These are phyloP conservation scores for Cydia fagiglandana DNA, from an alignment of 1,140 invertebrate species.

Conservation along the genomic window DNA sequence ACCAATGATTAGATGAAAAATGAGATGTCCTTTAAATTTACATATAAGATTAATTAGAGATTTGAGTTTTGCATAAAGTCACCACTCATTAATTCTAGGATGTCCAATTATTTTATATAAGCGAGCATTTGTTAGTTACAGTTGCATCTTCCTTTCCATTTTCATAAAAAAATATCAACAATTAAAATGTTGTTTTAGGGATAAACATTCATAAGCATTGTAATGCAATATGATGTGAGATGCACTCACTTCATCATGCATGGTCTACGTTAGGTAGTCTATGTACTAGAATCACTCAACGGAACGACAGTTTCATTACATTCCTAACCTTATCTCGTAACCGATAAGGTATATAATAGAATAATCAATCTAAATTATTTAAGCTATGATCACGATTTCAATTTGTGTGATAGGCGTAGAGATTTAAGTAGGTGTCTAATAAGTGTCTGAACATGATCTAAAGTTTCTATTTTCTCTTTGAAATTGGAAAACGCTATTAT, in stretches of 20 bases:
- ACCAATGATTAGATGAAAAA: too few relatives aligned
- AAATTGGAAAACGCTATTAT: not conserved
- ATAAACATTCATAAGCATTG: too few relatives aligned
- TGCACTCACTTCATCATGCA: not conserved
- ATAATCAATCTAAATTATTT: constrained; percentile 6
- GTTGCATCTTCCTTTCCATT: too few relatives aligned
- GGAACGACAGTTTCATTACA: constrained; percentile 44
- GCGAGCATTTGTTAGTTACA: too few relatives aligned
- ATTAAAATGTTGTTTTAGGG: too few relatives aligned
- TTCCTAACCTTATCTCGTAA: constrained; percentile 33
- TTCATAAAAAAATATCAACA: too few relatives aligned
- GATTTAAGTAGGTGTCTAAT: constrained; percentile 23
- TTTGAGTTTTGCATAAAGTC: too few relatives aligned
- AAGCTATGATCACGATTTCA: constrained; percentile 29
- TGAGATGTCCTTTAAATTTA: too few relatives aligned
- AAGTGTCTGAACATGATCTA: constrained; percentile 10
- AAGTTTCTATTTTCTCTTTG: constrained; percentile 24
- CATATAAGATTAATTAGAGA: too few relatives aligned
- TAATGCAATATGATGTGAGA: too few relatives aligned
- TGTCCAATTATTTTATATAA: too few relatives aligned
- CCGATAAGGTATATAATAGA: not conserved
- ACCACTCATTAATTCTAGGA: too few relatives aligned
- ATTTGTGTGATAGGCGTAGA: constrained; percentile 19
- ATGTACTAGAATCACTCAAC: constrained; percentile 33
- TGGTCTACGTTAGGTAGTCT: not conserved